A percentile compares a stretch with the other conserved stretches of the same genome.
Conservation (phyloP, 2,113 vertebrate species). For the Callocephalon fimbriatum region DNA sequence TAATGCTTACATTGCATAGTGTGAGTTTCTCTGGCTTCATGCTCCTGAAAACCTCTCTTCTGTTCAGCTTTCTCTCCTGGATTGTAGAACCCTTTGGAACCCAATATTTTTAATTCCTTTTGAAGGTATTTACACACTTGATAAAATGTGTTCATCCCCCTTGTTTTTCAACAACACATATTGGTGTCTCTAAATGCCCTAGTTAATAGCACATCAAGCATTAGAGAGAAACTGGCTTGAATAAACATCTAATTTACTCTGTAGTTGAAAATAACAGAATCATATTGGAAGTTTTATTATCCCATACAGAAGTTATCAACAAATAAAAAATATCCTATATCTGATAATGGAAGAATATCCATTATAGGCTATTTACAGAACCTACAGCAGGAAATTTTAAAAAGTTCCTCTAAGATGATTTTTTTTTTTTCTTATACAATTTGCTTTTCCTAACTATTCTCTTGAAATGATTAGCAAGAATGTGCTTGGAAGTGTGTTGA, state of each 20-base stretch:
- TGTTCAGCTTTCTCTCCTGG: background rate
- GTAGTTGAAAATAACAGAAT: background rate
- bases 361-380: background rate
- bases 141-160: background rate
- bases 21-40: background rate
- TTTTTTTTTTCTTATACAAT: background rate
- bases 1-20: accelerated
- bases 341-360: background rate
- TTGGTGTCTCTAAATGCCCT: background rate
- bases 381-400: background rate
- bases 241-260: background rate
- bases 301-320: background rate
- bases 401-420: background rate
- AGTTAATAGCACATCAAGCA: background rate
- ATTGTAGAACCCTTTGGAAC: background rate
- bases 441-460: background rate
- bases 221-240: background rate
- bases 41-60: background rate
- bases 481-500: background rate
- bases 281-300: background rate
- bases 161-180: background rate
- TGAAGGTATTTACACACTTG: background rate
- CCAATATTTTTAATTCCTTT: background rate
- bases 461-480: background rate
- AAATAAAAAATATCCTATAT: background rate